phyloP scores from a whole-genome alignment of 1,140 invertebrate genomes.

The Formica exsecta region DNA sequence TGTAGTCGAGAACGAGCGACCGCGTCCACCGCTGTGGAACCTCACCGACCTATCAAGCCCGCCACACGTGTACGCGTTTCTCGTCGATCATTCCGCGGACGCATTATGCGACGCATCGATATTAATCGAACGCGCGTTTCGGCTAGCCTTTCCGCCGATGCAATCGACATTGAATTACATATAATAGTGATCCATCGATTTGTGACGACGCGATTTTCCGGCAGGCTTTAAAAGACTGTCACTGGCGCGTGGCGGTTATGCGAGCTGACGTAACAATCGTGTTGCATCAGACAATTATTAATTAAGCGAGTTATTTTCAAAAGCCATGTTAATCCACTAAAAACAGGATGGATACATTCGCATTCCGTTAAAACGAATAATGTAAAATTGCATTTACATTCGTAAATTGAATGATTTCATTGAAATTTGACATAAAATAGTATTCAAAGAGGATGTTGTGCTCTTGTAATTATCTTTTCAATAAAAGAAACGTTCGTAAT shows the following conservation, averaged over 20 bases:
- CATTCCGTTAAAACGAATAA: neutral
- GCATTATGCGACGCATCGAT: constrained; percentile 50
- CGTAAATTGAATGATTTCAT: neutral
- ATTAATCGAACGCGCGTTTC: constrained; percentile 52
- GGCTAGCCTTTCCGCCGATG: constrained; percentile 15
- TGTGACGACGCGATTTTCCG: constrained; percentile 34
- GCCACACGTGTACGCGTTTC: neutral
- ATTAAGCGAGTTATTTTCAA: constrained; percentile 33
- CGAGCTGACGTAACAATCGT: constrained; percentile 21
- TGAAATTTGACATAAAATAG: neutral
- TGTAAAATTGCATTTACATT: neutral
- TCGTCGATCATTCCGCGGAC: constrained; percentile 53
- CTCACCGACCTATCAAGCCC: neutral
- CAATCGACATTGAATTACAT: constrained; percentile 43
- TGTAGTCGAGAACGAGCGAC: constrained; percentile 27
- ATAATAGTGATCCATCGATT: constrained; percentile 33
- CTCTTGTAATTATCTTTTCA: constrained; percentile 1
- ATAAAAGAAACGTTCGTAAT: neutral
- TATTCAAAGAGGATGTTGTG: neutral
- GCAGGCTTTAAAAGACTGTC: constrained; percentile 38
- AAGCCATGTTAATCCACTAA: constrained; percentile 26
- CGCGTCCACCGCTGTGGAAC: neutral
- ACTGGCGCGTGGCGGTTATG: neutral
- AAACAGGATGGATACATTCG: neutral
- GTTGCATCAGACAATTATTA: constrained; percentile 18